These are phyloP conservation scores for Willowsia nigromaculata DNA, from an alignment of 2,888 invertebrate species.

Conservation along the genomic window DNA sequence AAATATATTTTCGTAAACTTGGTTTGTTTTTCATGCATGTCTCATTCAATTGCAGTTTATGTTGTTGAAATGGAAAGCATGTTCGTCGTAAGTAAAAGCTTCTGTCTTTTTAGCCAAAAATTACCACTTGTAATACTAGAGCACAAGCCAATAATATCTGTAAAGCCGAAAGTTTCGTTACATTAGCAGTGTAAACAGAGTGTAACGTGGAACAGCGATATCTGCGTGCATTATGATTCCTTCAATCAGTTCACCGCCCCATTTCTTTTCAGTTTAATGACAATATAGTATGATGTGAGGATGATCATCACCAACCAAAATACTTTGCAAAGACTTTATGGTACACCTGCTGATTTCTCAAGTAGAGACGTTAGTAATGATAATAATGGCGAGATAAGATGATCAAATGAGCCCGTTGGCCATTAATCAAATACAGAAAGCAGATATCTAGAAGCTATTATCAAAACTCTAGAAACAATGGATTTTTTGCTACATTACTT, in stretches of 20 bases:
- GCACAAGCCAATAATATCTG: neutral
- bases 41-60: slow-evolving; percentile 14
- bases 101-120: neutral
- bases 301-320: neutral
- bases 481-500: neutral
- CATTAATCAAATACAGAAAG: neutral
- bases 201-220: neutral
- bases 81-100: slow-evolving; percentile 3
- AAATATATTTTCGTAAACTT: neutral
- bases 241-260: neutral
- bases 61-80: slow-evolving; percentile 37
- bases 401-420: neutral
- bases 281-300: neutral
- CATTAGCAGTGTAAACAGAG: neutral
- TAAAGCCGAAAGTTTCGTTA: neutral
- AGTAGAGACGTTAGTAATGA: neutral
- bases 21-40: slow-evolving; percentile 23
- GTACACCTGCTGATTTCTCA: neutral
- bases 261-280: neutral
- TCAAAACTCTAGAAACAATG: neutral
- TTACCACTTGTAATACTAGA: neutral
- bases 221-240: neutral
- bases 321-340: neutral
- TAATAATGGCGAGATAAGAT: neutral
- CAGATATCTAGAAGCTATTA: neutral